Evolutionary conservation across 2,113 vertebrate genomes (phyloP).

Genomic region (Chunga burmeisteri): DNA sequence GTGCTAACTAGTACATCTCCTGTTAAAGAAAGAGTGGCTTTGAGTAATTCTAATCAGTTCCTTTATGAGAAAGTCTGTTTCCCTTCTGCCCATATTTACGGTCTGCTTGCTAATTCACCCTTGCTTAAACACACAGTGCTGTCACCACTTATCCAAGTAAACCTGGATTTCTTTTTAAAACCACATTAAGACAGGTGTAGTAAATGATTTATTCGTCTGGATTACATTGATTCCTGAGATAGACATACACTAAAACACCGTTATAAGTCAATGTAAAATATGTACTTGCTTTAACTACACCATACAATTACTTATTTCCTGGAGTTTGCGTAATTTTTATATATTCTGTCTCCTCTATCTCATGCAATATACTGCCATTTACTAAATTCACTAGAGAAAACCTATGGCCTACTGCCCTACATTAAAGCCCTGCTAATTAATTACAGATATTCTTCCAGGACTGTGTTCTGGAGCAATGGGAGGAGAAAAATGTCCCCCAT

Average conservation of each 20-base stretch:
- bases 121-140: neutral
- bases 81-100: constrained; percentile 39
- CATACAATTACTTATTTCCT: neutral
- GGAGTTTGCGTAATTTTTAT: neutral
- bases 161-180: neutral
- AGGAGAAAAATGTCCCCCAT: neutral
- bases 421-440: constrained; percentile 46
- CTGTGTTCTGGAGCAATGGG: constrained; percentile 17
- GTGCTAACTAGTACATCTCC: constrained; percentile 49
- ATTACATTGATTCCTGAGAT: neutral
- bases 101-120: constrained; percentile 62
- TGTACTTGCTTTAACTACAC: neutral
- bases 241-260: neutral
- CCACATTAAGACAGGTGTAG: neutral
- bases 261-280: neutral
- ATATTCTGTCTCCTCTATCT: neutral
- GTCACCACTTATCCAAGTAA: neutral
- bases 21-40: constrained; percentile 7
- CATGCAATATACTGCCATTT: neutral
- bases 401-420: constrained; percentile 19
- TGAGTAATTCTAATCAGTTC: constrained; percentile 41
- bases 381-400: constrained; percentile 2
- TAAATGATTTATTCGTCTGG: neutral
- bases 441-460: constrained; percentile 40
- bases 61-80: constrained; percentile 56